Conservation (phyloP, 2,888 invertebrate species). For the Erpobdella octoculata region DNA sequence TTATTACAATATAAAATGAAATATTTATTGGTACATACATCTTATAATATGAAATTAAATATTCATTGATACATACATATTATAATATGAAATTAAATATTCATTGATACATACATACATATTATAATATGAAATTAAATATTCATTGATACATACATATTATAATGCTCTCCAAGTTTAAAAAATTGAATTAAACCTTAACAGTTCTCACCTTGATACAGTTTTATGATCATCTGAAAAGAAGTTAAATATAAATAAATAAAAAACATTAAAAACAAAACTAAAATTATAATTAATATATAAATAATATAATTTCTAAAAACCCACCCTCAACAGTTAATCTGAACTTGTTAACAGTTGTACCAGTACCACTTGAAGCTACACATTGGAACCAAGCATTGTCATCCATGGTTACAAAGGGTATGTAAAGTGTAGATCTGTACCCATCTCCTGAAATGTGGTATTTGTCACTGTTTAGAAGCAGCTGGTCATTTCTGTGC, state of each 20-base stretch:
- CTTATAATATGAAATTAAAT: no score
- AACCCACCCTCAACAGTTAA: conserved; percentile 55
- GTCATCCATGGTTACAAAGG: conserved; percentile 74
- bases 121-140: no score
- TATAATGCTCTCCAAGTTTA: no score
- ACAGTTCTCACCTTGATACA: not conserved
- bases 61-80: no score
- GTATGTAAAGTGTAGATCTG: conserved; percentile 73
- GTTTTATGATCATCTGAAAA: not conserved
- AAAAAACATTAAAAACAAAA: not conserved
- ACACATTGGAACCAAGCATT: conserved; percentile 98
- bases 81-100: no score
- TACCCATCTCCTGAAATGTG: conserved; percentile 25
- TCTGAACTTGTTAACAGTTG: conserved; percentile 88
- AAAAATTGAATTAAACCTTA: no score
- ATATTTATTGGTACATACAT: no score
- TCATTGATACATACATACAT: no score
- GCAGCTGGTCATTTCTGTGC: conserved; percentile 79
- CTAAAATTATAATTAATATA: not conserved
- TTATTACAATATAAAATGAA: no score
- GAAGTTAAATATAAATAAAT: not conserved
- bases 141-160: no score
- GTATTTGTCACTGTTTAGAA: conserved; percentile 40
- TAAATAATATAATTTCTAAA: no score
- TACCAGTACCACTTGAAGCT: conserved; percentile 92